Evolutionary conservation across 2,888 invertebrate genomes (phyloP), one percentile per base, ranked within the genome.

Genomic region (Pyralis farinalis): DNA sequence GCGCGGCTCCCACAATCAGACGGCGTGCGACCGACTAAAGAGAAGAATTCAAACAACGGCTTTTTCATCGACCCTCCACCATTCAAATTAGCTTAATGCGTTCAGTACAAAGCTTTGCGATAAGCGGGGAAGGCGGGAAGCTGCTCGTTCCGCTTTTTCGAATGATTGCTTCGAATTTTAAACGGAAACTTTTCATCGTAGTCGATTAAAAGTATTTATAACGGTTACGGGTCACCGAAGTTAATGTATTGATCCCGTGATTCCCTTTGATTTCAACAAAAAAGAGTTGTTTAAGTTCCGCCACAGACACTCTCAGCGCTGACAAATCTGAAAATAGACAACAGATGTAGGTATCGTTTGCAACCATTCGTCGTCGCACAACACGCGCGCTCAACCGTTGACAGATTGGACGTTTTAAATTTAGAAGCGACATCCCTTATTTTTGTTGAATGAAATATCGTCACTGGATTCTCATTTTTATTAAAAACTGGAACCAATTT

Each of bases 11-110:
- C 73, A 83, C 84, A 84, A 77, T 81, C 80, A 71, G 55, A 71
- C 75, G 74, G 67, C 74, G 68, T 65, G 68, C 66, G 67, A 64
- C 53, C 63, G 64, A 65, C 63, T 70, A 83, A 85, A 85, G 78
- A 76, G 78, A 82, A 78, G 76, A 78, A 84, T 82, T 76, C 75
- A 68, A 83, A 82, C 83, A 85, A 85, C 81, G 74, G 76, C 77
- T 82, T 85, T 84, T 85, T 81, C 76, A 84, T 61, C 64, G 59
- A 67, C 76, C 71, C 73, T 79, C 73, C 74, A 67, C 82, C 80
- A 86, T 87, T 87, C 86, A 86, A 88, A 88, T 88, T 86, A 87
- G 86, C 84, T 84, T 82, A 87, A 86, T 86, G 85, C 82, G 71
- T 76, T 63, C 71, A 73, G 65, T 71, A 84, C 85, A 86, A 88